Evolutionary conservation across 1,140 invertebrate genomes (phyloP).

Genomic region (Theocolax elegans): DNA sequence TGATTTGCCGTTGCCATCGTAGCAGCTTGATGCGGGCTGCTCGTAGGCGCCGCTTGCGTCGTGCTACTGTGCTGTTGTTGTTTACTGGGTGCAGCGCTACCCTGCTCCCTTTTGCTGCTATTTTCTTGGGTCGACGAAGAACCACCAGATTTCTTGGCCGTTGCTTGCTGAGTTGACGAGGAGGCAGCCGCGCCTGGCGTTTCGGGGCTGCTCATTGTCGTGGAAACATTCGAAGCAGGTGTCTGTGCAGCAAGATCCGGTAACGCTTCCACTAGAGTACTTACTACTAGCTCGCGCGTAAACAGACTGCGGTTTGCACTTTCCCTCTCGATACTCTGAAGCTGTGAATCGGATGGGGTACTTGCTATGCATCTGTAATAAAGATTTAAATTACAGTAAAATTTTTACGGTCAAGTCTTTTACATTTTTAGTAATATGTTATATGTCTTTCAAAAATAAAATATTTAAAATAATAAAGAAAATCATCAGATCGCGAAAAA

Average conservation of each 20-base stretch:
- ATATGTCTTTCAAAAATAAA: no score
- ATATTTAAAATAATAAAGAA: no score
- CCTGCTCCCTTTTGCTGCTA: constrained; percentile 19
- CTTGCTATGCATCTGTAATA: constrained; percentile 72
- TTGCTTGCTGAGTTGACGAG: constrained; percentile 39
- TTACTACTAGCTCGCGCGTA: constrained; percentile 76
- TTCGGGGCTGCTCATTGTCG: constrained; percentile 58
- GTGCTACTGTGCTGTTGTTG: not conserved
- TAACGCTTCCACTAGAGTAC: constrained; percentile 69
- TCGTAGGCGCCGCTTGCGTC: not conserved
- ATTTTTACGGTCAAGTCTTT: no score
- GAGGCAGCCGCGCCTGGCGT: constrained; percentile 52
- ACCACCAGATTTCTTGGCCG: constrained; percentile 3
- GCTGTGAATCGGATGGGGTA: constrained; percentile 69
- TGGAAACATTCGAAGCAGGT: constrained; percentile 53
- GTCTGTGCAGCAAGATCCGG: constrained; percentile 62
- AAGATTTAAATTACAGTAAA: not conserved
- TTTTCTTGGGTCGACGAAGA: constrained; percentile 37
- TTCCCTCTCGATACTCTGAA: constrained; percentile 71
- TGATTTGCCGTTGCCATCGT: constrained; percentile 54
- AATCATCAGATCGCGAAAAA: no score
- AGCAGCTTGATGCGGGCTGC: constrained; percentile 48
- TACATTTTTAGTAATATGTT: no score
- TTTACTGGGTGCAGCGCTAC: not conserved
- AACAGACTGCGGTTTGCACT: constrained; percentile 76